A percentile compares a stretch with the other conserved stretches of the same genome.
Conservation (phyloP, 37 sponge, comb jelly and placozoan genomes). For the Aphrocallistes beatrix region DNA sequence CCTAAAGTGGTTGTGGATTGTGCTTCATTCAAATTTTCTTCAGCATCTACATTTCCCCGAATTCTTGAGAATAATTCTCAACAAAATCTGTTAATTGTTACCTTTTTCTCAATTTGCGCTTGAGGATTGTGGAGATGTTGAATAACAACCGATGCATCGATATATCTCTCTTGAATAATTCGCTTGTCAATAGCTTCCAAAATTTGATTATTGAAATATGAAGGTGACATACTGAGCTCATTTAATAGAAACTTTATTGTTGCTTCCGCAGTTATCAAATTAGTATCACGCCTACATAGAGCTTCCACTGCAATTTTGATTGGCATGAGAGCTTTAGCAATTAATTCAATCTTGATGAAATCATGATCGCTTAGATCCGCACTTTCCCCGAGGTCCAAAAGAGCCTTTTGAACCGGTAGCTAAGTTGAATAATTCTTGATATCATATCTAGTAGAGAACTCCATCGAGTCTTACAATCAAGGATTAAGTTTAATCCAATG, state of each 20-base stretch:
- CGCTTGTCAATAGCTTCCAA: not conserved
- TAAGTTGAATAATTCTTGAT: not conserved
- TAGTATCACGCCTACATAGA: not conserved
- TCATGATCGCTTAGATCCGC: not conserved
- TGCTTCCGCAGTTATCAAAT: constrained; percentile 12
- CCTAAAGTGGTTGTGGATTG: not conserved
- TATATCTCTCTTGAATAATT: constrained; percentile 10
- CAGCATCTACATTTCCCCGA: not conserved
- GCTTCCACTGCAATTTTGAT: not conserved
- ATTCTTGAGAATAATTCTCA: constrained; percentile 12
- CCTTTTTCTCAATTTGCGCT: constrained; percentile 6
- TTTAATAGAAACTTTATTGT: not conserved
- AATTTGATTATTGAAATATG: not conserved
- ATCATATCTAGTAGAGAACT: not conserved
- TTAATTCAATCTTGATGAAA: not conserved
- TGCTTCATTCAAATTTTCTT: constrained; percentile 15
- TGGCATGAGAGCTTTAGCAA: not conserved
- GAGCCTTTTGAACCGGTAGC: constrained; percentile 19
- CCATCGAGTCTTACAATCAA: not conserved
- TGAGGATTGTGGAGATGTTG: not conserved
- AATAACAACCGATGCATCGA: not conserved
- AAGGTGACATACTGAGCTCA: not conserved
- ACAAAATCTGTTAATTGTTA: not conserved
- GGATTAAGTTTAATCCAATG: not conserved
- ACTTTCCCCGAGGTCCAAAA: not conserved